These are phyloP conservation scores for Spinus pinus DNA, from an alignment of 2,797 vertebrate genomes.

Conservation along the genomic window DNA sequence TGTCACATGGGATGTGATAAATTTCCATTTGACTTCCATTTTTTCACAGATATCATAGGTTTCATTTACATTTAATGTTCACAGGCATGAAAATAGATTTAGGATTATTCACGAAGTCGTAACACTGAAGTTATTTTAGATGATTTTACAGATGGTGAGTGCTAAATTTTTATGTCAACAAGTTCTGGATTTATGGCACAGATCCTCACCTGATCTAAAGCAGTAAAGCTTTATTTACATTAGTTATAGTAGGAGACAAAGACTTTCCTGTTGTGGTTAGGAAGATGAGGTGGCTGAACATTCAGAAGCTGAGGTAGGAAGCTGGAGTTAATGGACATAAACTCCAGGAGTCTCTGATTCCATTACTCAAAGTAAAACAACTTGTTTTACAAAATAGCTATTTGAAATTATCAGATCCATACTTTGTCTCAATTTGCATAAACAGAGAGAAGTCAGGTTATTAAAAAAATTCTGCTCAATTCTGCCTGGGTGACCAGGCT, in stretches of 20 bases:
- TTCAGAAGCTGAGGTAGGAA: background rate
- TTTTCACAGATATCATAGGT: background rate
- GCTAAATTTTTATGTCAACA: background rate
- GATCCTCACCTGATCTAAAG: background rate
- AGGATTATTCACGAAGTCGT: background rate
- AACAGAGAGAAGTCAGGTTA: background rate
- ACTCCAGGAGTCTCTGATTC: background rate
- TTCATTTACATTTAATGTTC: background rate
- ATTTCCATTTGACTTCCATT: background rate
- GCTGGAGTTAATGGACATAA: background rate
- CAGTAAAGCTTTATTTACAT: background rate
- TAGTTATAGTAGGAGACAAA: background rate
- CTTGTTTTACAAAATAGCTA: background rate
- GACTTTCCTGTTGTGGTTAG: background rate
- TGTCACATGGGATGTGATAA: background rate
- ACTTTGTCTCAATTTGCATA: background rate
- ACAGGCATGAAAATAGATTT: background rate
- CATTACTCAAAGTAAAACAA: background rate
- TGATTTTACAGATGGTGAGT: background rate
- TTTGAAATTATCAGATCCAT: background rate
- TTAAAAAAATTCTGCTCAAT: background rate
- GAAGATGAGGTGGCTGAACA: background rate
- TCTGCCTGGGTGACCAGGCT: background rate
- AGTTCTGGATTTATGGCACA: background rate
- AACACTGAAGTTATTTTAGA: background rate